Evolutionary conservation across 2,888 invertebrate genomes (phyloP), one percentile per base, ranked within the genome.

Genomic region (Empis stercorea): DNA sequence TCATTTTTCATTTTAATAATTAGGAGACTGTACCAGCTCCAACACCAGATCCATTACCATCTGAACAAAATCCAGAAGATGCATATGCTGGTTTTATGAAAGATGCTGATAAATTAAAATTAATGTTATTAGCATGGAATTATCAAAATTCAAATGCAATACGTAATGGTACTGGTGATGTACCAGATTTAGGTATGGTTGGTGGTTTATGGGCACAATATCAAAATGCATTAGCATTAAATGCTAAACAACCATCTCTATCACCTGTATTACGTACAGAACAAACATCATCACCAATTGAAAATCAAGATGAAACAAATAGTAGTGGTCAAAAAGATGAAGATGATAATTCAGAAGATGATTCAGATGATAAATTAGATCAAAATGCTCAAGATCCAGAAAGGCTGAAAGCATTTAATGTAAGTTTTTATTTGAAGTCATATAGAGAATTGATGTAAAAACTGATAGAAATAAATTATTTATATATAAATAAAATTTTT

Each of bases 381-480:
- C 86, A 88, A 44, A 86, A 89, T 56, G 75, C 81, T 50, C 85
- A 87, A 58, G 94, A 95, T 67, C 93, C 93, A 1, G 94, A 95
- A 71, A 78, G 94, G 66, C 81, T 94, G 55, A 94, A 94, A 71
- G 92, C 94, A 54, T 94, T 94, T 67, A 94, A 94, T 72, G 94
- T 94, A 71, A 82, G 84, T 71, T 47, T 49, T 20, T 16, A 2
- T n/a, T n/a, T n/a, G n/a, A n/a, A n/a, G 23, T 15, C 11, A 2
- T n/a, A n/a, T n/a, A n/a, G n/a, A n/a, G n/a, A n/a, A n/a, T n/a
- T n/a, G n/a, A n/a, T n/a, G n/a, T n/a, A n/a, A n/a, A n/a, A n/a
- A n/a, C n/a, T n/a, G n/a, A n/a, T n/a, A n/a, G n/a, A n/a, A n/a
- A 13, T 10, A 20, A 20, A 41, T 23, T 34, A 36, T 23, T 42